phyloP scores from a whole-genome alignment of 2,888 invertebrate genomes.

The Gryllus longicercus region DNA sequence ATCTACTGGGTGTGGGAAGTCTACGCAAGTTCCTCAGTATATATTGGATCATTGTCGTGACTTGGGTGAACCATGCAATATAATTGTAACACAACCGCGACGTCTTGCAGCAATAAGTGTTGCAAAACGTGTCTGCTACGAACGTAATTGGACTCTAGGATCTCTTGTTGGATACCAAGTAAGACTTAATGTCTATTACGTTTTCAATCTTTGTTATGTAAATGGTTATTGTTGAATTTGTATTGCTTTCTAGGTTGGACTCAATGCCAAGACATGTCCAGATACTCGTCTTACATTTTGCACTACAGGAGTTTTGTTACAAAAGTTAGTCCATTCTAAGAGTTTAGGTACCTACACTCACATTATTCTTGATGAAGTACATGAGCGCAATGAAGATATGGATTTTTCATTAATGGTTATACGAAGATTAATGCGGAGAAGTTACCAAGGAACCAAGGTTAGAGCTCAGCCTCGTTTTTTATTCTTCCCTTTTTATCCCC shows the following conservation, averaged over 20 bases:
- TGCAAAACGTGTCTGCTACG: conserved; percentile 76
- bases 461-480: no score
- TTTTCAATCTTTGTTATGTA: not conserved
- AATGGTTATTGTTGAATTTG: not conserved
- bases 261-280: conserved; percentile 56
- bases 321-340: conserved; percentile 68
- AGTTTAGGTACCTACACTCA: conserved; percentile 78
- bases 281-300: conserved; percentile 80
- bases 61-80: conserved; percentile 69
- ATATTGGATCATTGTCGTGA: conserved; percentile 75
- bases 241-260: conserved; percentile 58
- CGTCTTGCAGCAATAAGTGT: conserved; percentile 90
- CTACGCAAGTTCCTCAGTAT: conserved; percentile 88
- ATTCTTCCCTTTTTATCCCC: no score
- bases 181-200: conserved; percentile 31
- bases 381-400: conserved; percentile 88
- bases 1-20: conserved; percentile 92
- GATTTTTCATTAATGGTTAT: conserved; percentile 84
- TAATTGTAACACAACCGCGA: conserved; percentile 89
- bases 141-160: conserved; percentile 78
- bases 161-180: conserved; percentile 88
- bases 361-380: conserved; percentile 88
- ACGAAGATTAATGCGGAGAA: conserved; percentile 63
- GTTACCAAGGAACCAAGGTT: not conserved
- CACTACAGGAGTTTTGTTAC: conserved; percentile 84